Base-by-base conservation (phyloP, 2,888 invertebrate species). In the Caenorhabditis wallacei region DNA sequence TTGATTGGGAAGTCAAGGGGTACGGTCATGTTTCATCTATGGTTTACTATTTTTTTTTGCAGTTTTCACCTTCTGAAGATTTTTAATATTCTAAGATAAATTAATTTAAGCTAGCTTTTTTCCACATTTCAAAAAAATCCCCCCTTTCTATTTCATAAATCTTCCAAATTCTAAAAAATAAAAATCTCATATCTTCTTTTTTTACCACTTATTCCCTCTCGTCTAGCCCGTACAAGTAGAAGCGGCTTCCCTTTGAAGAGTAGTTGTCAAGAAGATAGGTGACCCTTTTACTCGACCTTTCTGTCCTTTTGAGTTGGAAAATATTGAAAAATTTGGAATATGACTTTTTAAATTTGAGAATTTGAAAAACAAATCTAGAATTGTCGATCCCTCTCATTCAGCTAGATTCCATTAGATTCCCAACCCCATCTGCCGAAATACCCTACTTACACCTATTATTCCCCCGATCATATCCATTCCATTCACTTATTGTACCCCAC, bases 181-280 rank as follows among this genome's bases (percentile, higher is more conserved):
- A 3, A 30, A 5, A 5, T 30, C 8, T 30, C 30, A n/a, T 53
- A 20, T 61, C 35, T 37, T 8, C 37, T 40, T 51, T 22, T 40
- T 54, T 8, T 40, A n/a, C 22, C 37, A 54, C 26, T 54, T 40
- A 3, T 24, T 54, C 40, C 40, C 2, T 11, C 40, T 10, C 40
- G 2, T 40, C 40, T 13, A 8, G 7, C 16, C 40, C 40, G 16
- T 40, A 40, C 40, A 40, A 57, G 20, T 24, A 61, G 59, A 61
- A 61, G 59, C 59, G 30, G 57, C 24, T 24, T n/a, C 5, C 40
- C 40, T 40, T 10, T 13, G 40, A 13, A 40, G 40, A 40, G 40
- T 40, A 40, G 16, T 61, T 37, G 59, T 61, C 43, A 37, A 40
- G 43, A 61, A 43, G 37, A 56, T 35, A 13, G 57, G 35, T 57